These are phyloP conservation scores for Xyliphius kryptos DNA, from an alignment of 2,113 vertebrate genomes.

Conservation along the genomic window DNA sequence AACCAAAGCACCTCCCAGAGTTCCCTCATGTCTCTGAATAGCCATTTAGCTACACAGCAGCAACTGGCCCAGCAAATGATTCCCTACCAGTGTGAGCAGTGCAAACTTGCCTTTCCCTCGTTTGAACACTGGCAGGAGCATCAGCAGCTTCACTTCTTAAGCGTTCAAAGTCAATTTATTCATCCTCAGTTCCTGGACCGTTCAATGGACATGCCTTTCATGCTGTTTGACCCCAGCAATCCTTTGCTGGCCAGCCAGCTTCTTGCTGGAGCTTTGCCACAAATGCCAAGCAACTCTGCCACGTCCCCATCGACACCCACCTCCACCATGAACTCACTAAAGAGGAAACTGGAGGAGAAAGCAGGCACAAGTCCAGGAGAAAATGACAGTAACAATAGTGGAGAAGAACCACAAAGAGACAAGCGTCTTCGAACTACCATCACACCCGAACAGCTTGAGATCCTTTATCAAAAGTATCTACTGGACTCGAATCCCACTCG, in stretches of 20 bases:
- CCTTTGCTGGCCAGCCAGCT: slow-evolving; percentile 90
- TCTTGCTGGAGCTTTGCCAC: slow-evolving; percentile 85
- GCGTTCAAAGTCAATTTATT: slow-evolving; percentile 96
- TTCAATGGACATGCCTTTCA: slow-evolving; percentile 93
- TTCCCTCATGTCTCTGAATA: slow-evolving; percentile 81
- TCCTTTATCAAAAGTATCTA: slow-evolving; percentile 96
- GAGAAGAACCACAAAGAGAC: slow-evolving; percentile 93
- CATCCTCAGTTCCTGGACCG: slow-evolving; percentile 95
- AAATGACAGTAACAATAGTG: slow-evolving; percentile 90
- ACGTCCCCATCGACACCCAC: slow-evolving; percentile 92
- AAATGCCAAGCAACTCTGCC: slow-evolving; percentile 88
- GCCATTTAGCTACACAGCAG: slow-evolving; percentile 82
- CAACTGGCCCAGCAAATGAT: slow-evolving; percentile 89
- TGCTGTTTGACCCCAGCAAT: slow-evolving; percentile 97
- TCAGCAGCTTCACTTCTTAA: slow-evolving; percentile 96
- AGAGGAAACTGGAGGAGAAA: slow-evolving; percentile 97
- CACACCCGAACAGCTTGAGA: slow-evolving; percentile 94
- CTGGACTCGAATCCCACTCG: slow-evolving; percentile 96
- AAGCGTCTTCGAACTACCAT: slow-evolving; percentile 97
- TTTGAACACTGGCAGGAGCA: slow-evolving; percentile 99
- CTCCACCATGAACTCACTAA: slow-evolving; percentile 92
- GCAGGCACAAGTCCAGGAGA: slow-evolving; percentile 91
- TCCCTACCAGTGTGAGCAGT: slow-evolving; percentile 97
- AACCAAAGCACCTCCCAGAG: slow-evolving; percentile 82
- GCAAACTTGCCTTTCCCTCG: slow-evolving; percentile 93